Evolutionary conservation across 2,888 invertebrate genomes (phyloP).

Genomic region (Aricia artaxerxes): DNA sequence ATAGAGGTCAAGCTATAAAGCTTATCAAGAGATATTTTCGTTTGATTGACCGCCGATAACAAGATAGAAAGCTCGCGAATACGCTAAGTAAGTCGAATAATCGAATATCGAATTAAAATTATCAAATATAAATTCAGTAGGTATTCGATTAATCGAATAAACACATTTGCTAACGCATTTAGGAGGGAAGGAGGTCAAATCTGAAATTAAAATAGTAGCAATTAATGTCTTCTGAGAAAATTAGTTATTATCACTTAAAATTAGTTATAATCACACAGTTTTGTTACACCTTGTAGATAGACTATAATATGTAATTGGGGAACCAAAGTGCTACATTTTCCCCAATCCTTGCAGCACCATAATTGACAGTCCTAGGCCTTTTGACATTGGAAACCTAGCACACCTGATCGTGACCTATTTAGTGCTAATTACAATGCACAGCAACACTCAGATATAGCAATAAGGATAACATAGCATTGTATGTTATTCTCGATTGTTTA

Average conservation of each 20-base stretch:
- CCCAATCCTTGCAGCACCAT: neutral
- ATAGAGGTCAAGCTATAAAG: neutral
- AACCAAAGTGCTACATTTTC: neutral
- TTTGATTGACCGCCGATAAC: neutral
- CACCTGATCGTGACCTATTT: neutral
- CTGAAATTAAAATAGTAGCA: too few species aligned
- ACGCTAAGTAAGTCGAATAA: neutral
- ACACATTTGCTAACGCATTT: too few species aligned
- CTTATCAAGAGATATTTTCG: neutral
- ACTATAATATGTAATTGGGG: too few species aligned
- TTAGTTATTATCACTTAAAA: too few species aligned
- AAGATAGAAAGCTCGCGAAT: constrained; percentile 1
- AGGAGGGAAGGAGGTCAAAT: too few species aligned
- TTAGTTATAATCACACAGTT: too few species aligned
- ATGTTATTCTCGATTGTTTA: neutral
- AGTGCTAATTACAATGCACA: neutral
- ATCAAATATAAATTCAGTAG: too few species aligned
- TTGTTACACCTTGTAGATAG: too few species aligned
- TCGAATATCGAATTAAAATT: too few species aligned
- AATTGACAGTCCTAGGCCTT: neutral
- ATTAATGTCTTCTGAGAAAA: too few species aligned
- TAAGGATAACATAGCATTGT: neutral
- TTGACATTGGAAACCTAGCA: constrained; percentile 2
- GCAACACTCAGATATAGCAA: neutral
- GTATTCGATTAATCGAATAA: too few species aligned